These are phyloP conservation scores for Urocyon cinereoargenteus DNA, from an alignment of 2,797 vertebrate genomes.

Conservation along the genomic window DNA sequence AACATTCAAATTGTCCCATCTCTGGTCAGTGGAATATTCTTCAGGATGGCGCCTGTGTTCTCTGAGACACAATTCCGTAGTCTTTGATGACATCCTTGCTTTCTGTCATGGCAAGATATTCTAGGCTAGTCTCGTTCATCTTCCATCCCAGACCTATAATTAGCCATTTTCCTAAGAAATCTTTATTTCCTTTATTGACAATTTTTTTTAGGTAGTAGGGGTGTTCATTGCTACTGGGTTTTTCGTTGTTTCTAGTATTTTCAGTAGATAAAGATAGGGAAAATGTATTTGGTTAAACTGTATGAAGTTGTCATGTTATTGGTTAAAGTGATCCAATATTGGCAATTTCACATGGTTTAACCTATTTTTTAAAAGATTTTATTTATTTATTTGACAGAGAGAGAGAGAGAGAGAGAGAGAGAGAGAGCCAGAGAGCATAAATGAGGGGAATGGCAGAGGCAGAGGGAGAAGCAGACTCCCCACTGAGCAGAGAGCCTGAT, in stretches of 20 bases:
- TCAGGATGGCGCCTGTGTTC: background rate
- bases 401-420: no score
- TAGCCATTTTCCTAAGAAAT: background rate
- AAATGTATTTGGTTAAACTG: background rate
- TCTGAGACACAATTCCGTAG: background rate
- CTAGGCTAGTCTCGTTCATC: background rate
- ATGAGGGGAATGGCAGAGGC: no score
- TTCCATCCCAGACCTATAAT: background rate
- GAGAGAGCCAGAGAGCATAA: no score
- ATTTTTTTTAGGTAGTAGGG: background rate
- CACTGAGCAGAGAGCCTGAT: no score
- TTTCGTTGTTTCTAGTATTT: background rate
- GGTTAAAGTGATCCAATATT: slow-evolving; percentile 10
- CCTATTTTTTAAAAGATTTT: background rate
- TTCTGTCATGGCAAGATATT: background rate
- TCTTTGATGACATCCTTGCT: background rate
- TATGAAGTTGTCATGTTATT: background rate
- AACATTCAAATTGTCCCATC: background rate
- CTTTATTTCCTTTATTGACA: slow-evolving; percentile 3
- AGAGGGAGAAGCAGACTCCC: no score
- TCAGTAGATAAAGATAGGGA: background rate
- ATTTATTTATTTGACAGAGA: no score
- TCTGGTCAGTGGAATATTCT: background rate
- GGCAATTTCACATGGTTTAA: background rate
- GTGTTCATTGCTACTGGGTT: background rate